phyloP scores from a whole-genome alignment of 1,140 invertebrate genomes.

The Eriocheir sinensis region DNA sequence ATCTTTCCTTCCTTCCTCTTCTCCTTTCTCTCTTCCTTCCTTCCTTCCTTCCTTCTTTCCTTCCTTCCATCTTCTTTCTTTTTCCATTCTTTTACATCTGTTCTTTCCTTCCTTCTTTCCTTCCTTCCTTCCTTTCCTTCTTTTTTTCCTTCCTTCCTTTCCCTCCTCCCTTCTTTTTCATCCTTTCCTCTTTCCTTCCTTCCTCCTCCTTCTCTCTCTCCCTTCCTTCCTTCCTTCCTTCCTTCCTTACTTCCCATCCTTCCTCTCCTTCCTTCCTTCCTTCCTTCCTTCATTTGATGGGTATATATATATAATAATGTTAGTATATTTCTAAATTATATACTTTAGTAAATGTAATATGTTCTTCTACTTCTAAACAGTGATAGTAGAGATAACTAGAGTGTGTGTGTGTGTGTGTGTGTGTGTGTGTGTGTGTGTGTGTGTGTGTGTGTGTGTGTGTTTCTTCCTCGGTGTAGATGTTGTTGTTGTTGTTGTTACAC shows the following conservation, averaged over 20 bases:
- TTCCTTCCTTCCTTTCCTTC: background rate
- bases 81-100: background rate
- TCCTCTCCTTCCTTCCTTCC: too few species aligned
- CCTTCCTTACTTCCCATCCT: too few species aligned
- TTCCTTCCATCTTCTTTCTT: background rate
- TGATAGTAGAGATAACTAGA: too few species aligned
- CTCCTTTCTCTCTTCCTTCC: too few species aligned
- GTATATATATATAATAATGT: too few species aligned
- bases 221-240: background rate
- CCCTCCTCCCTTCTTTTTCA: background rate
- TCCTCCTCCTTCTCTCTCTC: slow-evolving; percentile 1
- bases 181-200: background rate
- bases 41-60: too few species aligned
- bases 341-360: too few species aligned
- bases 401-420: too few species aligned
- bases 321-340: too few species aligned
- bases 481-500: background rate
- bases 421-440: background rate
- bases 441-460: background rate
- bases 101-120: background rate
- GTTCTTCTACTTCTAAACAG: too few species aligned
- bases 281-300: too few species aligned
- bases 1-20: too few species aligned
- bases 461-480: background rate
- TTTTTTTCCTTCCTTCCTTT: background rate